Percentiles rank a stretch among this genome's conserved stretches.
These are phyloP conservation scores for Lacanobia oleracea DNA, from an alignment of 2,888 invertebrate species.

Conservation along the genomic window DNA sequence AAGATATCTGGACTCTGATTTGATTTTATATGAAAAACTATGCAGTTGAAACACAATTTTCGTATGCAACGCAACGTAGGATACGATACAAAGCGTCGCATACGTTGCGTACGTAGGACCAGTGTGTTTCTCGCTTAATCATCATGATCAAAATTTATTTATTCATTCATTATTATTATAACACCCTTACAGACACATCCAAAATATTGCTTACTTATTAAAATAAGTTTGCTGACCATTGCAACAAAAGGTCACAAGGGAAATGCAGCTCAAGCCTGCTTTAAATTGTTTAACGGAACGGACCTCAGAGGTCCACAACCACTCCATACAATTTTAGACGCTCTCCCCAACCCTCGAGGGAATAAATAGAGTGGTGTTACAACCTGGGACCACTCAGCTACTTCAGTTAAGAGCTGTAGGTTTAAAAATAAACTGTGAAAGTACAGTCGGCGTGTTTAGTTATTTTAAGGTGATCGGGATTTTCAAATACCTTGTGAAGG, in stretches of 20 bases:
- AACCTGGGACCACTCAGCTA: slow-evolving; percentile 34
- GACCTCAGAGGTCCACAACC: background rate
- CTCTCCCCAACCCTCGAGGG: slow-evolving; percentile 8
- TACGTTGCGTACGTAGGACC: no score
- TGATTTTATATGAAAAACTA: no score
- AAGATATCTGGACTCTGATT: no score
- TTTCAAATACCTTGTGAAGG: no score
- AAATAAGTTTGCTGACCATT: background rate
- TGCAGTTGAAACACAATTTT: no score
- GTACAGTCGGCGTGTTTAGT: slow-evolving; percentile 1
- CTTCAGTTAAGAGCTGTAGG: slow-evolving; percentile 6
- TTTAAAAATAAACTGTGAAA: slow-evolving; percentile 21
- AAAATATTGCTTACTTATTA: background rate
- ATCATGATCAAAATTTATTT: no score
- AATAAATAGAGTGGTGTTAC: slow-evolving; percentile 3
- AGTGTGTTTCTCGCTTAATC: no score
- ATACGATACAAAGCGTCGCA: no score
- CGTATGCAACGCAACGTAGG: no score
- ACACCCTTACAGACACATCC: no score
- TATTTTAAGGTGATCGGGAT: no score
- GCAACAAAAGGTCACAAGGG: background rate
- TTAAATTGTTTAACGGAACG: slow-evolving; percentile 16
- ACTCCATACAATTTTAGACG: slow-evolving; percentile 18
- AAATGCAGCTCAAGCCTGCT: background rate
- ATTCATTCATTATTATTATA: no score